These are phyloP conservation scores for Micoletzkya japonica DNA, from an alignment of 2,888 invertebrate genomes.

Conservation along the genomic window DNA sequence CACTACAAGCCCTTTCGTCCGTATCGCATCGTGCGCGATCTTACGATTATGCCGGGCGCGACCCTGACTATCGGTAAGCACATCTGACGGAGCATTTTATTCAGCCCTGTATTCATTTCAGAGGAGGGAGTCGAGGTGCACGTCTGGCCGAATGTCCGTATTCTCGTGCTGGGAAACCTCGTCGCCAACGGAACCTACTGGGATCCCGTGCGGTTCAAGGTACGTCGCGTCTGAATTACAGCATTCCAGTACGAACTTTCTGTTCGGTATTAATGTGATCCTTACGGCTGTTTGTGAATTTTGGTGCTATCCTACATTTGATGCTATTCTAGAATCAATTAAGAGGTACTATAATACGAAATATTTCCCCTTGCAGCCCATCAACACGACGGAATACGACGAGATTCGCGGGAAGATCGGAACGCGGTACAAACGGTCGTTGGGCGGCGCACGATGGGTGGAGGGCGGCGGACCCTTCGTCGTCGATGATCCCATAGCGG, in stretches of 20 bases:
- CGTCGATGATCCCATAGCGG: not conserved
- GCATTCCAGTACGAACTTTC: too few relatives aligned
- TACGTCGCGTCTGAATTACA: not conserved
- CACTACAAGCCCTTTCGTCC: slow-evolving; percentile 68
- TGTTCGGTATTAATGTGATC: too few relatives aligned
- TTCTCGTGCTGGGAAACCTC: slow-evolving; percentile 79
- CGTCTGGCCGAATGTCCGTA: slow-evolving; percentile 84
- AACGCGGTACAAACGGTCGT: slow-evolving; percentile 42
- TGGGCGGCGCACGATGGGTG: not conserved
- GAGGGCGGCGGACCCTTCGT: slow-evolving; percentile 24
- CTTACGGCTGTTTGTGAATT: too few relatives aligned
- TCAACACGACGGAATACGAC: slow-evolving; percentile 60
- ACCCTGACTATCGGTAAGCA: slow-evolving; percentile 85
- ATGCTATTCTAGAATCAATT: too few relatives aligned
- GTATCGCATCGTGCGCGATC: slow-evolving; percentile 82
- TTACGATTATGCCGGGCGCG: slow-evolving; percentile 93
- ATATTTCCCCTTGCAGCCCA: slow-evolving; percentile 41
- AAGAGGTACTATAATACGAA: too few relatives aligned
- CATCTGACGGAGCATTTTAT: not conserved
- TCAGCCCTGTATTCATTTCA: not conserved
- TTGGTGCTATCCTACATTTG: too few relatives aligned
- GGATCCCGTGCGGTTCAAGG: slow-evolving; percentile 53
- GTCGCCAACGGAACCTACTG: slow-evolving; percentile 82
- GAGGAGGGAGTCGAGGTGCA: slow-evolving; percentile 82
- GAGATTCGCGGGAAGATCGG: slow-evolving; percentile 46